Percentiles rank a stretch among this genome's conserved stretches.
Conservation (phyloP, 2,888 invertebrate species). For the Synanthedon formicaeformis region DNA sequence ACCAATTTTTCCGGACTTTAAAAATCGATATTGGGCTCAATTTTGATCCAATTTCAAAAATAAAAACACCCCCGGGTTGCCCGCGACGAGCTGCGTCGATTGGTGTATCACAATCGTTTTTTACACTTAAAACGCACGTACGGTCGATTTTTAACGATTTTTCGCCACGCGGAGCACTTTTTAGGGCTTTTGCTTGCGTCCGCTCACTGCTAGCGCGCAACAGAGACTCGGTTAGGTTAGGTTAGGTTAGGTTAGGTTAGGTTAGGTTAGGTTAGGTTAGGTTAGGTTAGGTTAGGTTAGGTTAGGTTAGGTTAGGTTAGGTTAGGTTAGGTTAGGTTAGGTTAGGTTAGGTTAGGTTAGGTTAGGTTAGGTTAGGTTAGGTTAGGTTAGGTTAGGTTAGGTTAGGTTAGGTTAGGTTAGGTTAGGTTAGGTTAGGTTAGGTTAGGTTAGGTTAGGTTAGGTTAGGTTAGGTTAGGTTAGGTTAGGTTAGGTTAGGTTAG, state of each 20-base stretch:
- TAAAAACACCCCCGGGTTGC: too few species aligned
- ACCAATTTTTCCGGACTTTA: too few species aligned
- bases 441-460: constrained; percentile 7
- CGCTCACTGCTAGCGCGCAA: too few species aligned
- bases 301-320: neutral
- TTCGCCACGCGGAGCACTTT: too few species aligned
- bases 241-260: constrained; percentile 1
- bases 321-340: neutral
- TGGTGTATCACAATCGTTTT: too few species aligned
- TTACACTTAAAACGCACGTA: too few species aligned
- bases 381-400: constrained; percentile 1
- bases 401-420: constrained; percentile 1
- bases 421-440: constrained; percentile 4
- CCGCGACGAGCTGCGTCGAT: too few species aligned
- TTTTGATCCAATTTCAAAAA: too few species aligned
- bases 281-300: constrained; percentile 1
- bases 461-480: constrained; percentile 5
- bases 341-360: neutral
- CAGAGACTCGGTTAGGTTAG: too few species aligned
- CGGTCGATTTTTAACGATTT: too few species aligned
- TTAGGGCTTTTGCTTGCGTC: too few species aligned
- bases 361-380: neutral
- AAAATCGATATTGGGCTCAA: too few species aligned
- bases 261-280: constrained; percentile 1
- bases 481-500: constrained; percentile 1